Evolutionary conservation across 2,113 vertebrate genomes (phyloP), one percentile per base, ranked within the genome.

Genomic region (Vanacampus margaritifer): DNA sequence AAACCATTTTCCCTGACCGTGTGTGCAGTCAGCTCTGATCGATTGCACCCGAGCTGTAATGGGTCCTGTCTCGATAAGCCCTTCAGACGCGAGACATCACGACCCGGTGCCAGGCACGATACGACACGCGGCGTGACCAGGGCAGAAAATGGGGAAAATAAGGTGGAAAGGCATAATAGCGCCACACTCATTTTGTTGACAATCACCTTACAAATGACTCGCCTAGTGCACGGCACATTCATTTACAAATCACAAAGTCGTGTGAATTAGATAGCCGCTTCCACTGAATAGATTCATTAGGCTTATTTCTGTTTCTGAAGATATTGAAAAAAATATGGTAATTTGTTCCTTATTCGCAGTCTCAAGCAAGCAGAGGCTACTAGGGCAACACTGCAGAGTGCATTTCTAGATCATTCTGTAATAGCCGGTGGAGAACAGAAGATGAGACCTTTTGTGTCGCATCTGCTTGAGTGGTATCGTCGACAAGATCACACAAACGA

Each of bases 41-140:
- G 79, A 80, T 86, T 88, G 83, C 78, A 80, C 84, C 79, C 79
- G 50, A 79, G 73, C 80, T 39, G 64, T 83, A 76, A 80, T 79
- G 69, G 71, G 67, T 68, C 67, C 68, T 73, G 70, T 81, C 84
- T 83, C 71, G 11, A 76, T 84, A 79, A 79, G 68, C 79, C 81
- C 68, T 80, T 73, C 72, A 79, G 76, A 79, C 75, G 43, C 45
- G n/a, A 72, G 75, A 66, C 73, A 72, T 81, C 85, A 86, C 71
- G 69, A 84, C 73, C 58, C 71, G 60, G 56, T 56, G 67, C 59
- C 63, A 36, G 57, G 69, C 17, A 23, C 68, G 35, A 50, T 70
- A 69, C 17, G 50, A 43, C 64, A 69, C 46, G 28, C 61, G 65
- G 67, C 63, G 65, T 78, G 80, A 84, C 78, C 70, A 58, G 63